Percentiles rank a stretch among this genome's conserved stretches.
These are phyloP conservation scores for Urophycis tenuis DNA, from an alignment of 2,797 vertebrate genomes.

Conservation along the genomic window DNA sequence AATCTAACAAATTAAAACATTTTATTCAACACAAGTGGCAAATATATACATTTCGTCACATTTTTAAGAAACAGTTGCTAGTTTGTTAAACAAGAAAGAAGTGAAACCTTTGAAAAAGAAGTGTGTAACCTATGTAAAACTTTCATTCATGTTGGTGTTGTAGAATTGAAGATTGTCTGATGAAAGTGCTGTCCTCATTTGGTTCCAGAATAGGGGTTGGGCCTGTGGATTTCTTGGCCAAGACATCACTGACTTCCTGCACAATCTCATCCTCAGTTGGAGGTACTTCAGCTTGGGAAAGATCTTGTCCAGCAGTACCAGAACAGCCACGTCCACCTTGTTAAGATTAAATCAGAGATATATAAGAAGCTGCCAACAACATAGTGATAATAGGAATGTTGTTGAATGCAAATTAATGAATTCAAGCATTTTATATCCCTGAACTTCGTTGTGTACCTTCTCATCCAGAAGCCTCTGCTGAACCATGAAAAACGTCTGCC, in stretches of 20 bases:
- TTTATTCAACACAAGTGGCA: too few species aligned
- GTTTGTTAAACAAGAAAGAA: too few species aligned
- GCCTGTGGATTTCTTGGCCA: slow-evolving; percentile 78
- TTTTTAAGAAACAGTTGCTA: too few species aligned
- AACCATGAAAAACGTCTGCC: slow-evolving; percentile 80
- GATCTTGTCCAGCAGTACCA: slow-evolving; percentile 72
- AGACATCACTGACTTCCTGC: slow-evolving; percentile 76
- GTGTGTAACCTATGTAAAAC: slow-evolving; percentile 57
- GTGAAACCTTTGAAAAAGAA: too few species aligned
- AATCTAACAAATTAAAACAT: too few species aligned
- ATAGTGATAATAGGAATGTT: too few species aligned
- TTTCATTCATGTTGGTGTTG: slow-evolving; percentile 75
- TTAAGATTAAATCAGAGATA: slow-evolving; percentile 6
- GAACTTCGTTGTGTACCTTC: slow-evolving; percentile 52
- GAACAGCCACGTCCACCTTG: slow-evolving; percentile 71
- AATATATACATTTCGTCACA: too few species aligned
- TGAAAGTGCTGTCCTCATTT: slow-evolving; percentile 66
- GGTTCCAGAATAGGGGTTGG: slow-evolving; percentile 80
- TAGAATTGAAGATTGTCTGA: slow-evolving; percentile 74
- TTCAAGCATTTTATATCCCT: background rate
- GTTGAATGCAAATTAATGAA: background rate
- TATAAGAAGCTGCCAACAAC: background rate
- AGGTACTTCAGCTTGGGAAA: slow-evolving; percentile 79
- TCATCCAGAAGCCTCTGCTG: slow-evolving; percentile 84
- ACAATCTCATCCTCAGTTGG: slow-evolving; percentile 78